Conservation (phyloP, 2,113 vertebrate genomes). For the Uria lomvia region DNA sequence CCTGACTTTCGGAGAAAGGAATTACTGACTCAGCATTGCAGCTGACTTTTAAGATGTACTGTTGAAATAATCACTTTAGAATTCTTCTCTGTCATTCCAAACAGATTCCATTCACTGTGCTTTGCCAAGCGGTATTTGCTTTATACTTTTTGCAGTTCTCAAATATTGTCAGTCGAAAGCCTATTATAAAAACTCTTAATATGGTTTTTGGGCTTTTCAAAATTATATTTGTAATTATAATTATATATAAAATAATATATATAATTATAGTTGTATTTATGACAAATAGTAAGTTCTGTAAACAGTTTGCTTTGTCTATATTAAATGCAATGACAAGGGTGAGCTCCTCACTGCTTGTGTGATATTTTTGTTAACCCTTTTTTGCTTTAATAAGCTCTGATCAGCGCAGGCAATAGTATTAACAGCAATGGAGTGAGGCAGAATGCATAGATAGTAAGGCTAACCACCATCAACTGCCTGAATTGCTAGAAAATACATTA, state of each 20-base stretch:
- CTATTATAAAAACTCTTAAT: background rate
- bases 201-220: background rate
- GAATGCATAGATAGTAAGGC: rapidly evolving
- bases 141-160: background rate
- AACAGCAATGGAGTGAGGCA: background rate
- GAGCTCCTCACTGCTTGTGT: background rate
- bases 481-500: background rate
- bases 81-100: background rate
- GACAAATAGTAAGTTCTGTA: background rate
- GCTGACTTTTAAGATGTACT: background rate
- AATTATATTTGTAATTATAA: background rate
- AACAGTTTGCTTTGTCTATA: background rate
- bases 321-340: background rate
- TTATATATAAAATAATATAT: too few species aligned
- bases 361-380: background rate
- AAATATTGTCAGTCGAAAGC: background rate
- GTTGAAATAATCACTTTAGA: background rate
- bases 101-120: background rate
- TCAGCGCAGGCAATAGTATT: background rate
- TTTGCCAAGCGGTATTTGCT: background rate
- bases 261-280: too few species aligned
- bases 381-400: background rate
- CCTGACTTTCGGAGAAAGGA: background rate
- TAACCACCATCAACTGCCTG: background rate
- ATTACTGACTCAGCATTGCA: background rate